A percentile compares a stretch with the other conserved stretches of the same genome.
phyloP scores from a whole-genome alignment of 92 coral and sea anemone genomes.

The Meandrina meandrites region DNA sequence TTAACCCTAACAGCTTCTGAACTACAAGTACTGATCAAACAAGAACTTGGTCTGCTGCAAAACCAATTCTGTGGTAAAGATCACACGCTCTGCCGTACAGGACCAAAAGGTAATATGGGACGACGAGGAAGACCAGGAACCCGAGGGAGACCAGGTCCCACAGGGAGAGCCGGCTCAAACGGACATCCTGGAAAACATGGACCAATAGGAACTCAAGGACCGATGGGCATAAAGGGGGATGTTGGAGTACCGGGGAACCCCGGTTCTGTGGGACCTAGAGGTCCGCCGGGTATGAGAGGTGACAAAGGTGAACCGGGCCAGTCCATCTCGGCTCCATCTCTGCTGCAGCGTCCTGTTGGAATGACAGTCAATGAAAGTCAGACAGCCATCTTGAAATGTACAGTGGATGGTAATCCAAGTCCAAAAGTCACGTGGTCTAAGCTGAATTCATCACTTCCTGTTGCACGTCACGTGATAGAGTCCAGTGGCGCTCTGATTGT shows the following conservation, averaged over 20 bases:
- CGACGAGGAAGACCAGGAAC: conserved; percentile 56
- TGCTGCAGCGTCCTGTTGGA: conserved; percentile 40
- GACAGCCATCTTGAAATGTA: conserved; percentile 47
- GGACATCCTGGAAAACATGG: conserved; percentile 63
- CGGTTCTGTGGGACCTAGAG: conserved; percentile 50
- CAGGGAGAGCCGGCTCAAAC: conserved; percentile 51
- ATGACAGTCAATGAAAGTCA: conserved; percentile 46
- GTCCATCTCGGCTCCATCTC: conserved; percentile 51
- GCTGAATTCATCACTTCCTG: conserved; percentile 34
- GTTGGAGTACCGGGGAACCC: conserved; percentile 40
- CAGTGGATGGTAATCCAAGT: conserved; percentile 45
- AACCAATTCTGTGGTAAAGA: conserved; percentile 57
- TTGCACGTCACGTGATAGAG: too few species aligned
- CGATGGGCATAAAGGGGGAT: conserved; percentile 35
- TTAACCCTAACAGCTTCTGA: conserved; percentile 13
- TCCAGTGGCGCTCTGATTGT: too few species aligned
- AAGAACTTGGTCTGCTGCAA: conserved; percentile 48
- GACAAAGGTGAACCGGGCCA: conserved; percentile 47
- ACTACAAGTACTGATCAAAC: conserved; percentile 32
- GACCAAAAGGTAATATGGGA: conserved; percentile 61
- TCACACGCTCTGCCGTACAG: conserved; percentile 59
- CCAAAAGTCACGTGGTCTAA: conserved; percentile 52
- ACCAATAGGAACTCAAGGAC: conserved; percentile 50
- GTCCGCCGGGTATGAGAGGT: conserved; percentile 46
- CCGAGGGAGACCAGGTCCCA: conserved; percentile 55